Percentiles rank a stretch among this genome's conserved stretches.
phyloP scores from a whole-genome alignment of 2,888 invertebrate species.

The Iselma pallidipennis region DNA sequence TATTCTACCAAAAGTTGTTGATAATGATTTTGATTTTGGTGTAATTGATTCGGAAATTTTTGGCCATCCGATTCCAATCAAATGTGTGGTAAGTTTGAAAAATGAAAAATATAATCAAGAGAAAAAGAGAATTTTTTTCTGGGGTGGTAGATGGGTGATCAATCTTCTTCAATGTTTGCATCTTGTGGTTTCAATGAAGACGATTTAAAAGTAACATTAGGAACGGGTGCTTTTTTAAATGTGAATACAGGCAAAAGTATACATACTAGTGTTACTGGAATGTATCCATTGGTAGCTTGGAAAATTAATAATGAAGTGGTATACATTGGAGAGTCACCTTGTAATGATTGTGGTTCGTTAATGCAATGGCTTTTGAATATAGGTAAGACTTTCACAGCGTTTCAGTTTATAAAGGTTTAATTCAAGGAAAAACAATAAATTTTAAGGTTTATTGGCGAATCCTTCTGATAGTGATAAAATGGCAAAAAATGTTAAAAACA shows the following conservation, averaged over 20 bases:
- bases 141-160: constrained; percentile 75
- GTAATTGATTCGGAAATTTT: constrained; percentile 67
- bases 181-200: constrained; percentile 78
- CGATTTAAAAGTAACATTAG: constrained; percentile 86
- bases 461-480: constrained; percentile 69
- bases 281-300: constrained; percentile 95
- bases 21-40: constrained; percentile 78
- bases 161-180: constrained; percentile 88
- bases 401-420: constrained; percentile 1
- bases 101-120: constrained; percentile 23
- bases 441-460: constrained; percentile 66
- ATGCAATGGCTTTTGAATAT: constrained; percentile 82
- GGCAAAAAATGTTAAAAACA: constrained; percentile 69
- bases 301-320: constrained; percentile 66
- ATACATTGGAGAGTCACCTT: constrained; percentile 84
- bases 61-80: constrained; percentile 78
- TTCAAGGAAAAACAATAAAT: constrained; percentile 4
- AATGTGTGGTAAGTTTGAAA: constrained; percentile 70
- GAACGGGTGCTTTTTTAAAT: constrained; percentile 89
- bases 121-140: constrained; percentile 10
- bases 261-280: constrained; percentile 79
- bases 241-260: constrained; percentile 77
- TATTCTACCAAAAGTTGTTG: constrained; percentile 80
- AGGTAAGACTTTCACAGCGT: no score
- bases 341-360: constrained; percentile 85